Conservation (phyloP, 1,140 invertebrate genomes). For the Aphaenogaster floridana region DNA sequence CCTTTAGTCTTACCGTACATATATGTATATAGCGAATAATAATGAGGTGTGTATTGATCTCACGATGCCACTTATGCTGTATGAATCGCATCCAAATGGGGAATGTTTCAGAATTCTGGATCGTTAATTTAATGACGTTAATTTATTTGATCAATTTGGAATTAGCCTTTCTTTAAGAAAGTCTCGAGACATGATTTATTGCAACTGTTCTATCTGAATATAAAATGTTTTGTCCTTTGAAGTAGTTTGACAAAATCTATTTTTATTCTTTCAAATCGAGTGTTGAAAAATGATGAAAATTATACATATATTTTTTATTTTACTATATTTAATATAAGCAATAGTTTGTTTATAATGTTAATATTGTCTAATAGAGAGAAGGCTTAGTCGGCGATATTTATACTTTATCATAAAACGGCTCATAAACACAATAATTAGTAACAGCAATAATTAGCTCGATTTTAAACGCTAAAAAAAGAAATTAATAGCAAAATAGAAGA, state of each 20-base stretch:
- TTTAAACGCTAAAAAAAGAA: neutral
- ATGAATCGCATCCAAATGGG: slow-evolving; percentile 16
- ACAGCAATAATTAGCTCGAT: neutral
- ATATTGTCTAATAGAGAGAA: neutral
- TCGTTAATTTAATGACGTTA: slow-evolving; percentile 25
- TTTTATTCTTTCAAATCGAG: slow-evolving; percentile 8
- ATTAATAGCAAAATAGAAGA: neutral
- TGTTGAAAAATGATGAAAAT: slow-evolving; percentile 4
- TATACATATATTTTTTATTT: neutral
- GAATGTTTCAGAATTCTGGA: slow-evolving; percentile 15
- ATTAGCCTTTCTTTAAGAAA: neutral
- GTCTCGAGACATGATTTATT: neutral
- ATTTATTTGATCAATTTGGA: slow-evolving; percentile 3
- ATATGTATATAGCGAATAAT: slow-evolving; percentile 7
- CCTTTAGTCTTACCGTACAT: neutral
- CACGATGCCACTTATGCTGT: neutral
- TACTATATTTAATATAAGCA: neutral
- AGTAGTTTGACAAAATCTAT: neutral
- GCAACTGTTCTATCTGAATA: neutral
- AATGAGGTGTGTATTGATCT: neutral
- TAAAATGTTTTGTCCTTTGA: neutral
- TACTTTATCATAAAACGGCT: neutral
- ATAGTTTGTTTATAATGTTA: slow-evolving; percentile 3
- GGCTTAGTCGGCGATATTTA: neutral
- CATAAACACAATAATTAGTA: neutral